Percentiles rank a stretch among this genome's conserved stretches.
Conservation (phyloP, 2,888 invertebrate species). For the Drosophila meridionalis region DNA sequence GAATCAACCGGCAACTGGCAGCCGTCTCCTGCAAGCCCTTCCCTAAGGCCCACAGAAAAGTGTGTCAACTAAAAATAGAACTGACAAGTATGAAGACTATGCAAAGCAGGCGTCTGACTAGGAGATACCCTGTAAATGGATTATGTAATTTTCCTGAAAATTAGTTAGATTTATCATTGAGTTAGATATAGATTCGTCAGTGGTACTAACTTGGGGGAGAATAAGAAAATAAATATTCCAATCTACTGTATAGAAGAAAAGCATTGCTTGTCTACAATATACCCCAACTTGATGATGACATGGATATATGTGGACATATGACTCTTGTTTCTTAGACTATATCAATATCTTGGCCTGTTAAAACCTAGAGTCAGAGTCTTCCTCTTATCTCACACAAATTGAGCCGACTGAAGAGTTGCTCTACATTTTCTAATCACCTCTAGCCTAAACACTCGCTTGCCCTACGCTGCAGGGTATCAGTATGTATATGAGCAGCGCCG, state of each 20-base stretch:
- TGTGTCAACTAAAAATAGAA: constrained; percentile 49
- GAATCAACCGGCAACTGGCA: constrained; percentile 17
- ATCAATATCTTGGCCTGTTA: neutral
- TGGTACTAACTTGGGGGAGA: neutral
- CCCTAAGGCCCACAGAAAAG: constrained; percentile 20
- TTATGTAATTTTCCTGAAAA: neutral
- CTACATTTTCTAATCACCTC: too few relatives aligned
- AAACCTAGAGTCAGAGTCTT: neutral
- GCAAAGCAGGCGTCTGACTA: neutral
- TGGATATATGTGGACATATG: too few relatives aligned
- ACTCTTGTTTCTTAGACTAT: too few relatives aligned
- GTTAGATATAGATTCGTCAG: too few relatives aligned
- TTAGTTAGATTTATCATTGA: neutral
- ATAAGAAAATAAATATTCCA: too few relatives aligned
- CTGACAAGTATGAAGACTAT: constrained; percentile 1
- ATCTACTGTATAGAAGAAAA: neutral
- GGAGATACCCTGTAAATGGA: constrained; percentile 2
- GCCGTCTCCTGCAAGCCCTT: constrained; percentile 2
- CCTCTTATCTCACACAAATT: too few relatives aligned
- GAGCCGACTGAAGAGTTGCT: too few relatives aligned
- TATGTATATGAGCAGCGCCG: constrained; percentile 8
- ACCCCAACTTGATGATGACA: neutral
- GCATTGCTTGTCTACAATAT: neutral
- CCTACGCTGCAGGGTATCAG: neutral
- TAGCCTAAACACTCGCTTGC: neutral